Percentiles rank a stretch among this genome's conserved stretches.
These are phyloP conservation scores for Chelmon rostratus DNA, from an alignment of 2,797 vertebrate species.

Conservation along the genomic window DNA sequence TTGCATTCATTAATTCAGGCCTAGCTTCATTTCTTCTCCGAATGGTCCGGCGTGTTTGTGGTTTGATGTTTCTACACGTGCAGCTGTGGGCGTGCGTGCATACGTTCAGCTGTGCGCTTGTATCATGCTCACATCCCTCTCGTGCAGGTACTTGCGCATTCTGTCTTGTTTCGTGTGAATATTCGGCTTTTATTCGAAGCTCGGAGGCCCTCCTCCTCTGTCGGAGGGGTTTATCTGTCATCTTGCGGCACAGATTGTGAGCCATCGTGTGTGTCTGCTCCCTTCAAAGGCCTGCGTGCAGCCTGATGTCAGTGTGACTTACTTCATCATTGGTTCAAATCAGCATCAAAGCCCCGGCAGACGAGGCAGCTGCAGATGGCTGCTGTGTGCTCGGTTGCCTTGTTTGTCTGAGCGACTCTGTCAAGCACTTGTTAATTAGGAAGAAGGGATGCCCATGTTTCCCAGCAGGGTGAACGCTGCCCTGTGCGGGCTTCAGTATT, in stretches of 20 bases:
- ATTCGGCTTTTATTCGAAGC: conserved; percentile 9
- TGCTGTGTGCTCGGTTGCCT: conserved; percentile 58
- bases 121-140: not conserved
- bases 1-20: conserved; percentile 6
- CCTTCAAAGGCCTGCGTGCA: conserved; percentile 48
- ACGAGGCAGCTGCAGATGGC: conserved; percentile 63
- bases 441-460: conserved; percentile 37
- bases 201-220: conserved; percentile 23
- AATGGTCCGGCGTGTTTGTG: not conserved
- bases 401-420: conserved; percentile 61
- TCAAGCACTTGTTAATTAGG: conserved; percentile 72
- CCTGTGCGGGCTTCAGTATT: conserved; percentile 35
- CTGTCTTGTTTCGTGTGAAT: not conserved
- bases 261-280: conserved; percentile 42
- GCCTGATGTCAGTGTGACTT: conserved; percentile 68
- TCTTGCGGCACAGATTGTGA: conserved; percentile 67
- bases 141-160: conserved; percentile 18
- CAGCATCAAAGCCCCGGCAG: conserved; percentile 70
- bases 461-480: conserved; percentile 48
- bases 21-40: not conserved
- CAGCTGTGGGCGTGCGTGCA: not conserved
- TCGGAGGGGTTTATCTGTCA: conserved; percentile 56
- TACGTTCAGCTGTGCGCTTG: not conserved
- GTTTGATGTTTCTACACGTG: not conserved
- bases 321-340: conserved; percentile 77